Evolutionary conservation across 2,113 vertebrate species (phyloP), one percentile per base, ranked within the genome.

Genomic region (Eubucco bourcierii): DNA sequence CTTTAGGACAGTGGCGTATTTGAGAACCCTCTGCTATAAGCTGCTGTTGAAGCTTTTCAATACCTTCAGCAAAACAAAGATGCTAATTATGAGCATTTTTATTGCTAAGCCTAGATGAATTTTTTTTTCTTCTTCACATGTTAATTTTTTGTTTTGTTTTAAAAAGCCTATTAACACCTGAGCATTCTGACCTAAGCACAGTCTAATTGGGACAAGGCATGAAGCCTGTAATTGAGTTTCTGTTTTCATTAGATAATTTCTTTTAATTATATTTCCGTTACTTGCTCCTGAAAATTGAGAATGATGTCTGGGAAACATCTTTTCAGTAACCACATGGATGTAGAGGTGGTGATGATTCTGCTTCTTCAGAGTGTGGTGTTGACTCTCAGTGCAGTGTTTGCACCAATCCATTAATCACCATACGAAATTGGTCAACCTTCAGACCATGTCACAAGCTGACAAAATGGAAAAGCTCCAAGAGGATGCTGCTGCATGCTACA

Each of bases 161-260:
- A 90, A 70, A 63, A 89, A 74, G 74, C 64, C 34, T 67, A 2
- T 85, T 84, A 87, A 53, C 37, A 87, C 50, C 20, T 82, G 34
- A 74, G 41, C 75, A 84, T 88, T 84, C 50, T 91, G 74, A 95
- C 50, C 39, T 65, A 83, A 87, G n/a, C 70, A 55, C 31, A 58
- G 27, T 27, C 46, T 84, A 83, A 92, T 29, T 78, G 72, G 81
- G 65, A 75, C 44, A 75, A 10, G 72, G 59, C 41, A 12, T 50
- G 79, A 90, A 88, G 39, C 50, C 61, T 70, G 44, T 81, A 78
- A 80, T 16, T 47, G 28, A 21, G 13, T 74, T 87, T 84, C 44
- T 85, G 44, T 76, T 91, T 80, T 94, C 59, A 68, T 87, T 90
- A 88, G 41, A 61, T 75, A 61, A 83, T 75, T 94, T 94, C 20